Evolutionary conservation across 2,888 invertebrate genomes (phyloP).

Genomic region (Heliconius erato): DNA sequence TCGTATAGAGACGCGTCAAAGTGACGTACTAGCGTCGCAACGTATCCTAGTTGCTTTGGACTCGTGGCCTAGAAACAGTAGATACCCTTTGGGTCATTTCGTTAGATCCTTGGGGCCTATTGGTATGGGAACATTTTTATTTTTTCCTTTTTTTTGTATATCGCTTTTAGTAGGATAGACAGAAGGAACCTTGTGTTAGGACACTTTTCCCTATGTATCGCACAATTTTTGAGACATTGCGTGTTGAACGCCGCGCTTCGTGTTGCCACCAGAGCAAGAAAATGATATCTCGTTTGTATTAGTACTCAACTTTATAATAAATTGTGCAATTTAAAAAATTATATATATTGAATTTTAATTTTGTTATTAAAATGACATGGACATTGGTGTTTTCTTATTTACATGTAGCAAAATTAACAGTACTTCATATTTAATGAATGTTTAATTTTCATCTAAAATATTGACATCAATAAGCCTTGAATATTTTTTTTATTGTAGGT

Average conservation of each 20-base stretch:
- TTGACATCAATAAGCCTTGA: background rate
- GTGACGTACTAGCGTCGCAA: slow-evolving; percentile 91
- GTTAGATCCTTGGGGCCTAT: slow-evolving; percentile 96
- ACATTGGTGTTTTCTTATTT: too few species aligned
- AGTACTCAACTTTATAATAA: too few species aligned
- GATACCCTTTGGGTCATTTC: slow-evolving; percentile 98
- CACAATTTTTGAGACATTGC: background rate
- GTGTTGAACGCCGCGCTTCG: background rate
- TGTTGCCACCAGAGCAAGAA: too few species aligned
- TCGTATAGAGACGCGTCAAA: slow-evolving; percentile 97
- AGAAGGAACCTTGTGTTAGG: background rate
- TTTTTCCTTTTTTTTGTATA: background rate
- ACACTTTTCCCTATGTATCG: background rate
- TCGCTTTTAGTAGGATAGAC: background rate
- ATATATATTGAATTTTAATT: too few species aligned
- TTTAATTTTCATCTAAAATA: background rate
- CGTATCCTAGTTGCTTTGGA: slow-evolving; percentile 98
- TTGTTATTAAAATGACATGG: too few species aligned
- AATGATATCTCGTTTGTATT: too few species aligned
- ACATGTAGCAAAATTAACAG: too few species aligned
- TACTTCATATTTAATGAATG: background rate
- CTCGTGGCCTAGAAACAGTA: slow-evolving; percentile 97
- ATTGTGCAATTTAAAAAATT: too few species aligned
- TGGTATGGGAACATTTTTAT: slow-evolving; percentile 61
- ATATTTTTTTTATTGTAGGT: slow-evolving; percentile 80